Evolutionary conservation across 2,113 vertebrate genomes (phyloP).

Genomic region (Saguinus imperator): DNA sequence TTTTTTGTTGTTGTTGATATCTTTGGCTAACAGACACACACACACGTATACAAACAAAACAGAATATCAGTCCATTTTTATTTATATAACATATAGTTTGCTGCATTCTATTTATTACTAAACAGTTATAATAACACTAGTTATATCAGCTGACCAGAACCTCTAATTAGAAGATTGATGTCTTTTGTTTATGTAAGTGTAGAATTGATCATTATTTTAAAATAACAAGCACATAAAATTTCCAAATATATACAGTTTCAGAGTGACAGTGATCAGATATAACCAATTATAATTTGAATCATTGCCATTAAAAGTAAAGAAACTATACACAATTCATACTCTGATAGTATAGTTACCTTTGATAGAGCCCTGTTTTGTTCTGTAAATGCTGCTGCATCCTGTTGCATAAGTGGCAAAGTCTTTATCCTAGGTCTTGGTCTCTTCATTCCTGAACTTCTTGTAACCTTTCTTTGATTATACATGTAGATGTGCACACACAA

Average conservation of each 20-base stretch:
- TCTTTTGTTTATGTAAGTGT: background rate
- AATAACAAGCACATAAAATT: background rate
- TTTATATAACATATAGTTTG: background rate
- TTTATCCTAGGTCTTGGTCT: background rate
- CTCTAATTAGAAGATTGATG: background rate
- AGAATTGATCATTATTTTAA: background rate
- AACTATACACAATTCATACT: background rate
- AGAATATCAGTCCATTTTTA: constrained; percentile 8
- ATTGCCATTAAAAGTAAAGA: constrained; percentile 9
- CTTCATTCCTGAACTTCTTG: background rate
- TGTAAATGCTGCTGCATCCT: background rate
- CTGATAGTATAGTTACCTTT: background rate
- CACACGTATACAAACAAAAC: no score
- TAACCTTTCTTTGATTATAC: background rate
- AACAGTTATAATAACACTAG: background rate
- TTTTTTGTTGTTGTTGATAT: background rate
- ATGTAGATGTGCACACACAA: background rate
- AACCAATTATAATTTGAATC: background rate
- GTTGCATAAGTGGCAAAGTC: background rate
- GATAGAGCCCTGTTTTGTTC: background rate
- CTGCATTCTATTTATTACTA: background rate
- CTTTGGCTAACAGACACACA: background rate
- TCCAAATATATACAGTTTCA: background rate
- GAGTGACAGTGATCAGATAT: background rate
- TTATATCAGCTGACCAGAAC: background rate